These are phyloP conservation scores for Psilopogon haemacephalus DNA, from an alignment of 2,113 vertebrate species.

Conservation along the genomic window DNA sequence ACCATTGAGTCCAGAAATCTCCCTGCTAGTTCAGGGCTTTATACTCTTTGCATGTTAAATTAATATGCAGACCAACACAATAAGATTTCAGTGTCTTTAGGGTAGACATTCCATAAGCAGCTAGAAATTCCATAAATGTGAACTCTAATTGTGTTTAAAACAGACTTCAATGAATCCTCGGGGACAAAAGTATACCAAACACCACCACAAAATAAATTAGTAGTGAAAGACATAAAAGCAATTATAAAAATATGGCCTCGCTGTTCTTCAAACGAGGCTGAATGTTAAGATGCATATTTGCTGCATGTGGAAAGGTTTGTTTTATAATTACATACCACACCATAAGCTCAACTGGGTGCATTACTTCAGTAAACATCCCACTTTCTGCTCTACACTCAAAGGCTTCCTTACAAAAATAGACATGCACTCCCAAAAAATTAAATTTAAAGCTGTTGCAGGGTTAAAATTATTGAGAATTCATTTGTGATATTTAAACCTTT, in stretches of 20 bases:
- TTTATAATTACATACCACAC: background rate
- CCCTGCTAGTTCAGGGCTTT: background rate
- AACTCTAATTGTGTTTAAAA: conserved; percentile 6
- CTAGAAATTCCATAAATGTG: background rate
- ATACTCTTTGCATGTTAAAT: background rate
- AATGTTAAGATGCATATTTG: background rate
- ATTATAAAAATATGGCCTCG: conserved; percentile 32
- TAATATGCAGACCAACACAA: background rate
- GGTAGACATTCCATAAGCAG: background rate
- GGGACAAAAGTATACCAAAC: background rate
- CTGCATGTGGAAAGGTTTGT: background rate
- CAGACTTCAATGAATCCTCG: background rate
- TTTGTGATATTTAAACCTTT: background rate
- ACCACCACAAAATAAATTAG: background rate
- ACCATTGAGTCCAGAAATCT: background rate
- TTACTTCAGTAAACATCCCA: background rate
- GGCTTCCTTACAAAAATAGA: background rate
- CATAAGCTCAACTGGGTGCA: conserved; percentile 10
- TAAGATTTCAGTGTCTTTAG: background rate
- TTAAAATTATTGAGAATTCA: background rate
- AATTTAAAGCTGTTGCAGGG: background rate
- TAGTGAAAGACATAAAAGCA: conserved; percentile 15
- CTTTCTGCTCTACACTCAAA: background rate
- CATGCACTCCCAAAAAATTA: background rate
- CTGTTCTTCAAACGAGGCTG: conserved; percentile 19